Evolutionary conservation across 2,113 vertebrate genomes (phyloP).

Genomic region (Ceuthmochares aereus): DNA sequence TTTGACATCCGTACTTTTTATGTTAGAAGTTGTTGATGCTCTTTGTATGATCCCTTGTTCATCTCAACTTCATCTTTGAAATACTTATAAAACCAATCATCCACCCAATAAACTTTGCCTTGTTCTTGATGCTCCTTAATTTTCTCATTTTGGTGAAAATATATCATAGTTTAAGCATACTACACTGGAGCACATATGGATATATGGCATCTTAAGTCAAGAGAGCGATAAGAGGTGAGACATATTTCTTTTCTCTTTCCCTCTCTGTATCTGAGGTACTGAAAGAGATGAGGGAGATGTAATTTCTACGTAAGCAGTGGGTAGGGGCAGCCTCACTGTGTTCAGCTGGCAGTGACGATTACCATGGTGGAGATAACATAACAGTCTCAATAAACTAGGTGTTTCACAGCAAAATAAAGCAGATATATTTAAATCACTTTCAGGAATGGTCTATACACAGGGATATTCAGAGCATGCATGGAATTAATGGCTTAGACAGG

Average conservation of each 20-base stretch:
- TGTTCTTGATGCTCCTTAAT: neutral
- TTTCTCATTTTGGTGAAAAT: neutral
- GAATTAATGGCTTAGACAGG: neutral
- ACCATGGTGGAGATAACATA: neutral
- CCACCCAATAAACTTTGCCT: neutral
- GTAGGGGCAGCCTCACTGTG: neutral
- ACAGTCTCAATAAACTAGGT: neutral
- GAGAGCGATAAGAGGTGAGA: neutral
- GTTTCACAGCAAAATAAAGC: neutral
- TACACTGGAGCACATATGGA: neutral
- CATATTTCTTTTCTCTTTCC: neutral
- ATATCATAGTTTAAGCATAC: neutral
- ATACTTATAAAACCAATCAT: neutral
- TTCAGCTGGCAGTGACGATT: neutral
- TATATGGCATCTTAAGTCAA: neutral
- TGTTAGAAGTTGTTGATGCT: neutral
- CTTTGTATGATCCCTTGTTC: neutral
- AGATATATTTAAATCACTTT: neutral
- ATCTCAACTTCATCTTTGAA: neutral
- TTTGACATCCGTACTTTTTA: neutral
- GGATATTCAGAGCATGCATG: neutral
- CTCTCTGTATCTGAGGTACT: accelerated
- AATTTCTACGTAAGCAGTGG: neutral
- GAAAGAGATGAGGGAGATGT: neutral
- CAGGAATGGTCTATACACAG: neutral